Evolutionary conservation across 2,888 invertebrate species (phyloP), one percentile per base, ranked within the genome.

Genomic region (Diarsia rubi): DNA sequence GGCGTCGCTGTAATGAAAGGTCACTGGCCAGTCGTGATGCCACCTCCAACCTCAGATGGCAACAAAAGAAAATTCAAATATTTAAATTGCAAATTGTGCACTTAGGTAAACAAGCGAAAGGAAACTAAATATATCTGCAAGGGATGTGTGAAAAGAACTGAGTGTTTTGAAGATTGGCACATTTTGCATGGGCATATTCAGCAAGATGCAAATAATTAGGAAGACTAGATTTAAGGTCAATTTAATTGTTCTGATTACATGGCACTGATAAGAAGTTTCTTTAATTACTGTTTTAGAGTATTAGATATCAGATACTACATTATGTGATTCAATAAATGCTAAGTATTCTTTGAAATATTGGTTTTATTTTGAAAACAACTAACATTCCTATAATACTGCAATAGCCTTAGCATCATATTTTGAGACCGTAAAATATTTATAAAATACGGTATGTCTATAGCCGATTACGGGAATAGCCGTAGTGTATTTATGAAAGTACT

Each of bases 181-280:
- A 49, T 42, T 62, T 86, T 49, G 49, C 21, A 49, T 21, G 49
- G 49, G 49, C 21, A 49, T 49, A 49, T 49, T 49, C 49, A 49
- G n/a, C 49, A 49, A 49, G 49, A 49, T 49, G 49, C 49, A 49
- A 49, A 49, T 49, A 49, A 49, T 49, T 21, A 21, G n/a, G 49
- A 49, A 49, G 49, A 49, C 49, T 49, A n/a, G n/a, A 49, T n/a
- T 49, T 49, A 49, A 49, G 49, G 49, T 49, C 49, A 49, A 49
- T 49, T 49, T 49, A n/a, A n/a, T n/a, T 49, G 49, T 49, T 49
- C 52, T 52, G 54, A 24, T 54, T 54, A 54, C 24, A 54, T 54
- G 54, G 54, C 54, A 54, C 54, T 54, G 54, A 54, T 54, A 24
- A 54, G 54, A 54, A 54, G 54, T 54, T 54, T 54, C 54, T 54